Conservation (phyloP, 2,888 invertebrate genomes). For the Rosalia funebris region DNA sequence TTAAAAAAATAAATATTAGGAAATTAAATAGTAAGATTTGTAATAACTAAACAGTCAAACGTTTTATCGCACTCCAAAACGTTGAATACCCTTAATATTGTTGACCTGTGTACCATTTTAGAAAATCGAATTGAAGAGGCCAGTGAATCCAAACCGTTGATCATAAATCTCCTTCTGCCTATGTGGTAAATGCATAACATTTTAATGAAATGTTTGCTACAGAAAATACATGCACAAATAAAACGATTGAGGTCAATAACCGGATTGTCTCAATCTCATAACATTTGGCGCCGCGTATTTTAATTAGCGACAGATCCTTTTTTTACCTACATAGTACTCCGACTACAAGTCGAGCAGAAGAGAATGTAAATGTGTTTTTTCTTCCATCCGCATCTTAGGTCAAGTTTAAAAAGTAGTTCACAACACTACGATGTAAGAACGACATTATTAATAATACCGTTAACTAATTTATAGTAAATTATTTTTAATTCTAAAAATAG, state of each 20-base stretch:
- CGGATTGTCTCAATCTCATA: neutral
- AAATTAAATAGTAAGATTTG: too few relatives aligned
- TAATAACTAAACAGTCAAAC: too few relatives aligned
- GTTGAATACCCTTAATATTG: too few relatives aligned
- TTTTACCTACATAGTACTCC: neutral
- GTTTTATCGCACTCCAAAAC: too few relatives aligned
- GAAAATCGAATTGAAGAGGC: too few relatives aligned
- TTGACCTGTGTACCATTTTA: too few relatives aligned
- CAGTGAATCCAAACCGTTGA: neutral
- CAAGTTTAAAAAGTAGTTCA: slow-evolving; percentile 26
- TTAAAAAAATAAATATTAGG: too few relatives aligned
- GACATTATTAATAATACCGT: slow-evolving; percentile 19
- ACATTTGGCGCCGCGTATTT: slow-evolving; percentile 14
- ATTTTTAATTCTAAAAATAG: slow-evolving; percentile 23
- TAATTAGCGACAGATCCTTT: slow-evolving; percentile 5
- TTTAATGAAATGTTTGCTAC: neutral
- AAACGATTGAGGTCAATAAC: neutral
- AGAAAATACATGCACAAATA: neutral
- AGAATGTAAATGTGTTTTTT: slow-evolving; percentile 23
- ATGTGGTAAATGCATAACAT: neutral
- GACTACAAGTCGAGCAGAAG: slow-evolving; percentile 9
- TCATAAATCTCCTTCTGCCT: neutral
- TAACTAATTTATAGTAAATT: slow-evolving; percentile 20
- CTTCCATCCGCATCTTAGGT: slow-evolving; percentile 15
- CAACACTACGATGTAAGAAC: slow-evolving; percentile 15